Evolutionary conservation across 2,888 invertebrate species (phyloP), one percentile per base, ranked within the genome.

Genomic region (Apodemia duryi): DNA sequence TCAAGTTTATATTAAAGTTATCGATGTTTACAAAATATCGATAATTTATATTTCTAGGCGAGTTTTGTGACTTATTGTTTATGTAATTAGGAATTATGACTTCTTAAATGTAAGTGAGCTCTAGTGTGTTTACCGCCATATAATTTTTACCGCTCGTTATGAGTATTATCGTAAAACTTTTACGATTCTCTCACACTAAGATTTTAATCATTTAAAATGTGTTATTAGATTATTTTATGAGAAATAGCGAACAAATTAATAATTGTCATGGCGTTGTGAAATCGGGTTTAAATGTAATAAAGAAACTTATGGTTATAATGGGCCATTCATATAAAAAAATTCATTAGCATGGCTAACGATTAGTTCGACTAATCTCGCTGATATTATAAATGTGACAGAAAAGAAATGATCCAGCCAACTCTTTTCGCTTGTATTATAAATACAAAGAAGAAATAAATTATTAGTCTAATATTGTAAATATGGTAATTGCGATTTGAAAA

Each of bases 81-180:
- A 41, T 60, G 61, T 66, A 66, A 63, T 66, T 66, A 66, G 49
- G 61, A 63, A 51, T 66, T 51, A 66, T 61, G 61, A 41, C 52
- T 32, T 29, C 61, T 66, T 63, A 63, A 63, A 41, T 28, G 63
- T 63, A 63, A 66, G 51, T 52, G 43, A 46, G 46, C 66, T 46
- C 5, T 5, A 46, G 54, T 32, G 29, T 57, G 32, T 32, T 13
- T 13, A 32, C 32, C 32, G 57, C 57, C 29, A 32, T 29, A 57
- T 29, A 57, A 29, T 57, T 46, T 13, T 46, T 32, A 57, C 57
- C 32, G 57, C 32, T 32, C 57, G 29, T 32, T 32, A 57, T 32
- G 32, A 6, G 11, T 13, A 57, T 57, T 57, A 57, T 57, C 57
- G 57, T 57, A 57, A 57, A 57, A 57, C 29, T 57, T 57, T 57